Base-by-base conservation (phyloP, 1,140 invertebrate genomes). In the Wasmannia auropunctata region DNA sequence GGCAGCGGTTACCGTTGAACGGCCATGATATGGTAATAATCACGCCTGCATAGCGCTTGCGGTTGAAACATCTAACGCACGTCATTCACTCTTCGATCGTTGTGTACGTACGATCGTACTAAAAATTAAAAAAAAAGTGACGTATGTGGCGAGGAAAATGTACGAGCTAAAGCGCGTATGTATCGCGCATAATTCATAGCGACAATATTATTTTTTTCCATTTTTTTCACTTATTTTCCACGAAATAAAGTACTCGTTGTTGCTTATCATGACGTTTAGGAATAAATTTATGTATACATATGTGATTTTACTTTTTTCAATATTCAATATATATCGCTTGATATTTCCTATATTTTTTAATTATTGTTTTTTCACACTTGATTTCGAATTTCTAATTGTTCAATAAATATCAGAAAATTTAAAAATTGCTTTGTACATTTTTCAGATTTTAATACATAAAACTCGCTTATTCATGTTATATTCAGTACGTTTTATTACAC, bases 61-160 rank as follows among this genome's bases (percentile, higher is more conserved):
- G 75, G 74, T 75, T 69, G 60, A 88, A 76, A 81, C 46, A 67
- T 86, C 69, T 60, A 84, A 69, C 37, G 46, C 46, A 75, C 83
- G 60, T 86, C 75, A 86, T 80, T 86, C 88, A 81, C 49, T 72
- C 62, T 25, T 58, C 51, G 54, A 85, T 72, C 25, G 11, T 28
- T 7, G n/a, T 54, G 40, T 43, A 51, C 56, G 58, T 34, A 34
- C 28, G 63, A 8, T 3, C 5, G 11, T 40, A 56, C 60, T 58
- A 58, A 79, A 81, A 81, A 81, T 51, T 85, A 58, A 80, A 81
- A 72, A 40, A 69, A 22, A 79, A 63, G 25, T 72, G 14, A 70
- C 25, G 51, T 31, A 72, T 31, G 28, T 28, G 6, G 11, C 10
- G 19, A 37, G 31, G n/a, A 28, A 56, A 72, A 81, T 31, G 16